phyloP scores from a whole-genome alignment of 2,888 invertebrate genomes.

The Willowsia nigromaculata region DNA sequence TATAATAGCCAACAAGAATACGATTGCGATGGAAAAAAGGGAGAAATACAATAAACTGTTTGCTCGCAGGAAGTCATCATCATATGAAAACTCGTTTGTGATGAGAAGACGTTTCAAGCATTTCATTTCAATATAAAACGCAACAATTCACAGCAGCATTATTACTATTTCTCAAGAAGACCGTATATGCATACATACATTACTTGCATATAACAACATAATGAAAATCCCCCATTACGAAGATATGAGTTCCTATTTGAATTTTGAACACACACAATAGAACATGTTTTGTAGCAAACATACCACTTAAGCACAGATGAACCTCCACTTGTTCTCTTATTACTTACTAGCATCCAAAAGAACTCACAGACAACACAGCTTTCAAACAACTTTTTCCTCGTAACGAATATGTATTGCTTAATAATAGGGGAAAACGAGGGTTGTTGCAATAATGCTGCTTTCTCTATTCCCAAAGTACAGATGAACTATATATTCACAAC shows the following conservation, averaged over 20 bases:
- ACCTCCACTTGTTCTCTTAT: conserved; percentile 8
- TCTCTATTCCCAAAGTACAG: not conserved
- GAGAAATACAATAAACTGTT: conserved; percentile 45
- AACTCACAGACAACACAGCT: not conserved
- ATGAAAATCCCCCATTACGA: not conserved
- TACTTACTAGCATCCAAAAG: not conserved
- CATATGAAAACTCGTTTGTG: conserved; percentile 34
- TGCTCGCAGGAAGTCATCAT: conserved; percentile 45
- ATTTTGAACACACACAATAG: conserved; percentile 14
- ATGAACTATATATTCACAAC: not conserved
- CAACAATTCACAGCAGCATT: conserved; percentile 47
- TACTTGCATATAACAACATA: not conserved
- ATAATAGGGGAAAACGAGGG: conserved; percentile 5
- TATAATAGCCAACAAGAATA: not conserved
- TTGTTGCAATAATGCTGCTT: not conserved
- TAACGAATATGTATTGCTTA: conserved; percentile 34
- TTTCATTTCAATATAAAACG: conserved; percentile 55
- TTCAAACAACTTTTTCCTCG: not conserved
- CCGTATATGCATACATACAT: not conserved
- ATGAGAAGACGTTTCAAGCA: conserved; percentile 44
- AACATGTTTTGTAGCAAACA: not conserved
- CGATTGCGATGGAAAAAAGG: not conserved
- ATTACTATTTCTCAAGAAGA: conserved; percentile 33
- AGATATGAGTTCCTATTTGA: conserved; percentile 5
- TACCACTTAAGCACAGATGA: not conserved